Base-by-base conservation (phyloP, 2,888 invertebrate genomes). In the Drosophila conformis region DNA sequence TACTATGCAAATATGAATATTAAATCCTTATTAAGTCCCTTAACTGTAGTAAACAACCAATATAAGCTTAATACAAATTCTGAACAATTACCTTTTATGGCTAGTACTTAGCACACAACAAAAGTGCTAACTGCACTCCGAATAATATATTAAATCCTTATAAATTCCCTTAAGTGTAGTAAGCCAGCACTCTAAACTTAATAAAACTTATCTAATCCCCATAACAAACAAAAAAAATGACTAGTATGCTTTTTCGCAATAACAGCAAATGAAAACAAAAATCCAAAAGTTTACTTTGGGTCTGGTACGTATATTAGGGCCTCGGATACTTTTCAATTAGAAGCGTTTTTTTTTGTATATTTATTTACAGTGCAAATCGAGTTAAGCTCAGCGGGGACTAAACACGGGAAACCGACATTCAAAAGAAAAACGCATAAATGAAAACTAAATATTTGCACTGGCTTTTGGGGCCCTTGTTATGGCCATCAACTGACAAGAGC, bases 381-480 rank as follows among this genome's bases (percentile, higher is more conserved):
- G 78, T 86, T 83, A 78, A 78, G 63, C 80, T 73, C 72, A 70
- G 80, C 62, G 71, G 69, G 70, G 58, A n/a, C 73, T 60, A 63
- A 70, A 54, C 69, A 69, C 63, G 68, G 31, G 33, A 7, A 40
- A 36, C 69, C 60, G 68, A 65, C 62, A 67, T 68, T 58, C 62
- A 54, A 67, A 69, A 61, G 76, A 61, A 69, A 67, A 76, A 58
- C 78, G 83, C 87, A 83, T 87, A 87, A 87, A 89, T 87, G 89
- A 89, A 89, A 87, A 87, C 86, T 83, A 89, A 87, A 87, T 87
- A 87, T 87, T 87, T 87, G 76, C 73, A 73, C 80, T 83, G 76
- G 73, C 69, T 63, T 68, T 76, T 72, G 29, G 56, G 65, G 53
- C 65, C 69, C 80, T 82, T 79, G 72, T 86, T 88, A 78, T 70